A percentile compares a stretch with the other conserved stretches of the same genome.
Evolutionary conservation across 2,113 vertebrate genomes (phyloP).

Genomic region (Pelvicachromis taeniatus): DNA sequence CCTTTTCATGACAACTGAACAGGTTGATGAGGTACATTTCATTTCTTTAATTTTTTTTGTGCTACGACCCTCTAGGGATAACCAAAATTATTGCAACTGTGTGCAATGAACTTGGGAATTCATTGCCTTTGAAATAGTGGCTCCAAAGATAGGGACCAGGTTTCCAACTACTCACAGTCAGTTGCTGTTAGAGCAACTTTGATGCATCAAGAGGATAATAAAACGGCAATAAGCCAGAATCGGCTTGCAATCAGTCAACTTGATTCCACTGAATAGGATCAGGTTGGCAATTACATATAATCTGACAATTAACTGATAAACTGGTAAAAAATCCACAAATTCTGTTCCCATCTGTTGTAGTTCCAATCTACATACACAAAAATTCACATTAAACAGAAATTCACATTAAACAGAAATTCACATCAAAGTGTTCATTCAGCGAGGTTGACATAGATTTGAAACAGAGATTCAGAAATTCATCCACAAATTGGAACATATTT

Average conservation of each 20-base stretch:
- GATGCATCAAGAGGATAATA: background rate
- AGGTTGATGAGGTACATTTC: background rate
- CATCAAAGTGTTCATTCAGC: background rate
- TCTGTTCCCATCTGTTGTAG: rapidly evolving
- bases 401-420: background rate
- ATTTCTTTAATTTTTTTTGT: background rate
- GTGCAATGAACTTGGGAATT: background rate
- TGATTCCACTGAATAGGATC: rapidly evolving
- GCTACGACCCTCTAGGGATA: background rate
- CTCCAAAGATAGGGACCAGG: background rate
- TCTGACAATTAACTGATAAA: background rate
- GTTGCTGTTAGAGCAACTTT: background rate
- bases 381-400: background rate
- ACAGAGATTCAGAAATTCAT: rapidly evolving
- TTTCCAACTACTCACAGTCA: background rate
- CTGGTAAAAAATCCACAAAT: background rate
- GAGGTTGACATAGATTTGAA: rapidly evolving
- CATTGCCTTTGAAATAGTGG: background rate
- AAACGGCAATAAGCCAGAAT: background rate
- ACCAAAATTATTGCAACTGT: background rate
- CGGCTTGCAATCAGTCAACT: background rate
- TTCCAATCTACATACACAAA: background rate
- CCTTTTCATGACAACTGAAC: background rate
- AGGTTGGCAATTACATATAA: background rate
- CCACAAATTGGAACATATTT: background rate